Evolutionary conservation across 2,888 invertebrate genomes (phyloP).

Genomic region (Prosopocoilus inquinatus): DNA sequence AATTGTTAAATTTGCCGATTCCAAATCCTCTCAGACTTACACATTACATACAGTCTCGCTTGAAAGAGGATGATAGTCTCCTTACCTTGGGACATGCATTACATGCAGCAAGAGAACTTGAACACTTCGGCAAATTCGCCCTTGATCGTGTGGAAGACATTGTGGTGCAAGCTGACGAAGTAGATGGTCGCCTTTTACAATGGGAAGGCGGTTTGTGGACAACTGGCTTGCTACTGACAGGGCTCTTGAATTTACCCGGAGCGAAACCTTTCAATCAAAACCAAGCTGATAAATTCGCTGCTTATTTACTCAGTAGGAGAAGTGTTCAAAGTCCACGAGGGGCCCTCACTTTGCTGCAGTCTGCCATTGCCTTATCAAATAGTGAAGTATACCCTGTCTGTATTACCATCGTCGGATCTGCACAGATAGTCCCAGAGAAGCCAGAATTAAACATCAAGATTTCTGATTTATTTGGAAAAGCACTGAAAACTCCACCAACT

Average conservation of each 20-base stretch:
- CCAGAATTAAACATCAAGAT: slow-evolving; percentile 72
- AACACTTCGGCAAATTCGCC: slow-evolving; percentile 64
- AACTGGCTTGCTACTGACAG: slow-evolving; percentile 64
- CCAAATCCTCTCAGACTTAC: slow-evolving; percentile 66
- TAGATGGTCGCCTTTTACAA: slow-evolving; percentile 82
- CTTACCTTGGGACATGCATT: slow-evolving; percentile 80
- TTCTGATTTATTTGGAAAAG: slow-evolving; percentile 72
- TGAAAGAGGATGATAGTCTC: slow-evolving; percentile 81
- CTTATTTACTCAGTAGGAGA: slow-evolving; percentile 85
- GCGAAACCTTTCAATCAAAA: slow-evolving; percentile 69
- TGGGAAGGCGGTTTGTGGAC: slow-evolving; percentile 89
- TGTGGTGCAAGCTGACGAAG: slow-evolving; percentile 94
- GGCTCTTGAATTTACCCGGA: slow-evolving; percentile 54
- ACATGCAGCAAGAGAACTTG: slow-evolving; percentile 74
- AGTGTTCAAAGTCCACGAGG: slow-evolving; percentile 87
- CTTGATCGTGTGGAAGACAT: slow-evolving; percentile 84
- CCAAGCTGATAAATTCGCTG: slow-evolving; percentile 85
- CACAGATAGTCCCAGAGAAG: slow-evolving; percentile 72
- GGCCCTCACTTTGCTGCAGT: slow-evolving; percentile 77
- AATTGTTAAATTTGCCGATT: slow-evolving; percentile 64
- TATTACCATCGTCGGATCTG: slow-evolving; percentile 74
- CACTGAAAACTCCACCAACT: slow-evolving; percentile 67
- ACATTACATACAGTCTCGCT: slow-evolving; percentile 68
- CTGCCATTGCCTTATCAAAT: slow-evolving; percentile 58
- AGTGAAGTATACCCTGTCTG: slow-evolving; percentile 74